Evolutionary conservation across 1,140 invertebrate genomes (phyloP).

Genomic region (Drosophila navojoa): DNA sequence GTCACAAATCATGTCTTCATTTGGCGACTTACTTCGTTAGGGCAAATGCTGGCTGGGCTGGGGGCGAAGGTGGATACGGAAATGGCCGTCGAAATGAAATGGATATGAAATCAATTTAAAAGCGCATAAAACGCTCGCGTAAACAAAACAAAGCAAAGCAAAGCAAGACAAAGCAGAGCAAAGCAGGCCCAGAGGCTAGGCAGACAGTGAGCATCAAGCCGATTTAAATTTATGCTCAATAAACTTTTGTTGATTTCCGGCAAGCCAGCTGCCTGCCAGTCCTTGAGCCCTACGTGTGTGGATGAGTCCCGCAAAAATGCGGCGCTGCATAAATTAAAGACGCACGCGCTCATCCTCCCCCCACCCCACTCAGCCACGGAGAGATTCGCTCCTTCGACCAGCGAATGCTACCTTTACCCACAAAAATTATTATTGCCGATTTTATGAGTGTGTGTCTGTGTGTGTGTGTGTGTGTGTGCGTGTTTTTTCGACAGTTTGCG

Average conservation of each 20-base stretch:
- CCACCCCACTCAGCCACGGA: slow-evolving; percentile 1
- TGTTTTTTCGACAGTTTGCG: slow-evolving; percentile 30
- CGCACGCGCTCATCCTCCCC: slow-evolving; percentile 13
- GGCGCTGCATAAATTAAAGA: slow-evolving; percentile 77
- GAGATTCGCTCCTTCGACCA: not conserved
- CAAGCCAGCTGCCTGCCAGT: slow-evolving; percentile 17
- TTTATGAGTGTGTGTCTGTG: slow-evolving; percentile 50
- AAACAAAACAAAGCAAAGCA: slow-evolving; percentile 56
- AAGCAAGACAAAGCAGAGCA: slow-evolving; percentile 42
- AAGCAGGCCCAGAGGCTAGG: slow-evolving; percentile 21
- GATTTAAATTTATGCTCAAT: slow-evolving; percentile 83
- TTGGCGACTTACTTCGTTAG: slow-evolving; percentile 9
- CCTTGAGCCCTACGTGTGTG: slow-evolving; percentile 33
- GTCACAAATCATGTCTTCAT: slow-evolving; percentile 53
- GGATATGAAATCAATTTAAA: slow-evolving; percentile 81
- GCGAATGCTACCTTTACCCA: slow-evolving; percentile 52
- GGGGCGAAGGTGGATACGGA: slow-evolving; percentile 24
- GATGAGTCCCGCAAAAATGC: slow-evolving; percentile 70
- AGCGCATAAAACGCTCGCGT: slow-evolving; percentile 76
- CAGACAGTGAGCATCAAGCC: slow-evolving; percentile 48
- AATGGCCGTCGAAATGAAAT: slow-evolving; percentile 57
- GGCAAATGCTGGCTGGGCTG: not conserved
- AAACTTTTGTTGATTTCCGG: slow-evolving; percentile 82
- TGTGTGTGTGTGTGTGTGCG: too few relatives aligned
- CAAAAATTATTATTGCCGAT: slow-evolving; percentile 60